Percentiles rank a stretch among this genome's conserved stretches.
These are phyloP conservation scores for Hirtodrosophila trivittata DNA, from an alignment of 2,888 invertebrate genomes.

Conservation along the genomic window DNA sequence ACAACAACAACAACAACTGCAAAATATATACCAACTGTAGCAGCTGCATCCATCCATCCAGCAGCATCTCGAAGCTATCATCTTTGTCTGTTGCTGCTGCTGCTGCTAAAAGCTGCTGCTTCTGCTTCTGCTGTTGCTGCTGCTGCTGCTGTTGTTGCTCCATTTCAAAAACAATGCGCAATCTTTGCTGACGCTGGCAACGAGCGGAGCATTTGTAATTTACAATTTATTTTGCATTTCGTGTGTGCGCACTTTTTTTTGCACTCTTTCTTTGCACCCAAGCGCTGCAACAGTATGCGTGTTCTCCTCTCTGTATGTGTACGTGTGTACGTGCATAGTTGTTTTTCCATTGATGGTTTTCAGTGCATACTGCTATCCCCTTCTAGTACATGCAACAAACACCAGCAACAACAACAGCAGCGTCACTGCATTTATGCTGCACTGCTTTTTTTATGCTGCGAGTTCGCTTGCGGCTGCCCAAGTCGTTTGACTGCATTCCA, in stretches of 20 bases:
- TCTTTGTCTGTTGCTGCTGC: constrained; percentile 48
- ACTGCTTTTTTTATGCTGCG: constrained; percentile 59
- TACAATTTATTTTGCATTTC: constrained; percentile 63
- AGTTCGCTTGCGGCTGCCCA: constrained; percentile 58
- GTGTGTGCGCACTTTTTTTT: constrained; percentile 46
- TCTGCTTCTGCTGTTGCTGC: constrained; percentile 14
- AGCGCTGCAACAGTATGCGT: constrained; percentile 23
- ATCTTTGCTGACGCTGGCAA: constrained; percentile 54
- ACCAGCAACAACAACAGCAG: constrained; percentile 16
- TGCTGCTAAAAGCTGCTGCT: constrained; percentile 14
- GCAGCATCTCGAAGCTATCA: constrained; percentile 55
- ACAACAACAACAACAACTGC: constrained; percentile 28
- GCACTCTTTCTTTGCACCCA: constrained; percentile 49
- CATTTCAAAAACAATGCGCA: constrained; percentile 70
- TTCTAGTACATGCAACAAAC: constrained; percentile 20
- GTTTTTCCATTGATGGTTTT: constrained; percentile 81
- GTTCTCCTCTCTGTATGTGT: constrained; percentile 13
- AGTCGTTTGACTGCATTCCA: constrained; percentile 84
- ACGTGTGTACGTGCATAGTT: constrained; percentile 55
- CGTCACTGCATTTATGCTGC: constrained; percentile 61
- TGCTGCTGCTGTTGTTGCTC: constrained; percentile 42
- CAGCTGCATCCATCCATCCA: constrained; percentile 18
- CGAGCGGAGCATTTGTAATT: constrained; percentile 60
- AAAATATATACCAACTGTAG: constrained; percentile 9
- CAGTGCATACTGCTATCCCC: constrained; percentile 56